Base-by-base conservation (phyloP, 1,140 invertebrate species). In the Coptotermes formosanus region DNA sequence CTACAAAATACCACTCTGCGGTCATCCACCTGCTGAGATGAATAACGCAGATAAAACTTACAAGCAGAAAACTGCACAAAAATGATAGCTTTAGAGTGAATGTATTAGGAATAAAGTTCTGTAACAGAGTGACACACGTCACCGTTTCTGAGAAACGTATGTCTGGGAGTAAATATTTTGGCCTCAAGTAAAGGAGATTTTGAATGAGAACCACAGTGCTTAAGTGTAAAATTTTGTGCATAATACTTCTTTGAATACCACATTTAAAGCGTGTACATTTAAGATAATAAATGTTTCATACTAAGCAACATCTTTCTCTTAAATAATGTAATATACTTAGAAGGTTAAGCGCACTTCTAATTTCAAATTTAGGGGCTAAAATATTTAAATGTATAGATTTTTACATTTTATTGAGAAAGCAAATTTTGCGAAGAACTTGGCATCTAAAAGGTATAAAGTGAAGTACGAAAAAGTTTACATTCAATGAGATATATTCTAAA, bases 401-500 rank as follows among this genome's bases (percentile, higher is more conserved):
- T 25, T 75, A 75, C 25, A 75, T 75, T n/a, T 75, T 75, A 75
- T 16, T 75, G n/a, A 75, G 59, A 23, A 64, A 64, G 19, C 14
- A 23, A n/a, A 7, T 30, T 75, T 30, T 30, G 25, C 25, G n/a
- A 75, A 75, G 7, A 25, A 30, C 19, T 30, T 25, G 64, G 2
- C 3, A 75, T 75, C n/a, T 14, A 75, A 75, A 55, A 75, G n/a
- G 16, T 30, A 30, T 75, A 30, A 6, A 75, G 64, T n/a, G 19
- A 75, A 75, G 25, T 75, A 75, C 25, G 25, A 7, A 25, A 75
- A 75, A n/a, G 64, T n/a, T 75, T n/a, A 75, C 64, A 75, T 75
- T 30, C n/a, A 75, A 75, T 75, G 64, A 75, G n/a, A 75, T 25
- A 75, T 75, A 75, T 75, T 75, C 64, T 75, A 75, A 75, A 75